These are phyloP conservation scores for Hyperoodon ampullatus DNA, from an alignment of 2,113 vertebrate species.

Conservation along the genomic window DNA sequence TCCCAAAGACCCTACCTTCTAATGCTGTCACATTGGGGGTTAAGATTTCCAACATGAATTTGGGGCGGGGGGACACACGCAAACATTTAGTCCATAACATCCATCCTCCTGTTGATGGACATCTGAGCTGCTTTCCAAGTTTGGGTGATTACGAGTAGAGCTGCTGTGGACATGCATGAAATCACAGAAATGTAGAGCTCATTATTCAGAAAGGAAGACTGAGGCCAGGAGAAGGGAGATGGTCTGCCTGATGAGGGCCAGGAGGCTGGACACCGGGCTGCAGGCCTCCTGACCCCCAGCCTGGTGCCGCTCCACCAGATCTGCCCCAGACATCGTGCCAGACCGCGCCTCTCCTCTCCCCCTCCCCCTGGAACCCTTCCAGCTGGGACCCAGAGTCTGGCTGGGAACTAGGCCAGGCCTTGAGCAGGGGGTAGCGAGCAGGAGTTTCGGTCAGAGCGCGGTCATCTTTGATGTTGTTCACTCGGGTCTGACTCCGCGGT, in stretches of 20 bases:
- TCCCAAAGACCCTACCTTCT: not conserved
- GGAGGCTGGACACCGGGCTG: not conserved
- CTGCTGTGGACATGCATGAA: not conserved
- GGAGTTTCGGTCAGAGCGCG: conserved; percentile 73
- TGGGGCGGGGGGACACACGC: not conserved
- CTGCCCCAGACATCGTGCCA: not conserved
- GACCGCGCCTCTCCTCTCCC: not conserved
- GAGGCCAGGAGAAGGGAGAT: not conserved
- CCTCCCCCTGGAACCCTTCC: not conserved
- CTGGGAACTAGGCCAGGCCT: conserved; percentile 74
- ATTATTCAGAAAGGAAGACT: not conserved
- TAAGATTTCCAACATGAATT: not conserved
- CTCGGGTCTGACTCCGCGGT: conserved; percentile 68
- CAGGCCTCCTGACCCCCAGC: not conserved
- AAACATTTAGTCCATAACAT: not conserved
- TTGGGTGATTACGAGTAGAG: not conserved
- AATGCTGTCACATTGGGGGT: not conserved
- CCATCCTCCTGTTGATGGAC: not conserved
- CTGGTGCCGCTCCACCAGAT: not conserved
- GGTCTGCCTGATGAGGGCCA: not conserved
- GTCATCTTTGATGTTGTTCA: conserved; percentile 78
- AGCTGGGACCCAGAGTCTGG: conserved; percentile 22
- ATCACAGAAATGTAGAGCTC: not conserved
- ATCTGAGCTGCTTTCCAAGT: not conserved
- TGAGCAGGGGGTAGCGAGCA: conserved; percentile 42